phyloP scores from a whole-genome alignment of 2,113 vertebrate species.

The Orycteropus afer region DNA sequence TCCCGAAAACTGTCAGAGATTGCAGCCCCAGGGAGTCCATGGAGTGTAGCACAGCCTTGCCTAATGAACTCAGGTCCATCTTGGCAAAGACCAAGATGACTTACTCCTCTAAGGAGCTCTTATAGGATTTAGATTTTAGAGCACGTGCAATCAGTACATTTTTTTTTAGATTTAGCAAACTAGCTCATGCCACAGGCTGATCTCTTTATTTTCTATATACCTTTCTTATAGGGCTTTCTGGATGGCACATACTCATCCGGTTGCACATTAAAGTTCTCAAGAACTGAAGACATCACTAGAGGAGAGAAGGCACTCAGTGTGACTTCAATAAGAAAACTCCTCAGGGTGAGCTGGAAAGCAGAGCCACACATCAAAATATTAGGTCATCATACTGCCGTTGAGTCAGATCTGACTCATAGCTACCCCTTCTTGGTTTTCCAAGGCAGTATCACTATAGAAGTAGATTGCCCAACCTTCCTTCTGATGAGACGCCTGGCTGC shows the following conservation, averaged over 20 bases:
- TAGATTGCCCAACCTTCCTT: no score
- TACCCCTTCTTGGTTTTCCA: no score
- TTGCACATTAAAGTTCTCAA: not conserved
- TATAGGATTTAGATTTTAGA: no score
- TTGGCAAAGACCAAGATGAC: no score
- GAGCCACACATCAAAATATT: not conserved
- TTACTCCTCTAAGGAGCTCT: not conserved
- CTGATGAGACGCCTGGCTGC: no score
- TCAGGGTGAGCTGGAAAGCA: not conserved
- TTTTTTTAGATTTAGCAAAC: not conserved
- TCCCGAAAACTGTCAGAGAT: not conserved
- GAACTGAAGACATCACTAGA: not conserved
- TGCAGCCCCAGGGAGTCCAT: not conserved
- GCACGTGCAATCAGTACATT: no score
- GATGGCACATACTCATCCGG: not conserved
- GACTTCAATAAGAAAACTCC: not conserved
- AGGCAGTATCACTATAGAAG: no score
- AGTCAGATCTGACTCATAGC: no score
- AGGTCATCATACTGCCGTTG: no score
- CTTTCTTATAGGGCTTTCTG: not conserved
- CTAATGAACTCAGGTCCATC: not conserved
- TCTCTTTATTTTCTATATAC: not conserved
- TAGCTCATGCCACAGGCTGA: not conserved
- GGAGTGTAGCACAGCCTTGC: not conserved
- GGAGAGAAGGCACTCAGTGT: no score